These are phyloP conservation scores for Salpingus planirostris DNA, from an alignment of 2,888 invertebrate genomes.

Conservation along the genomic window DNA sequence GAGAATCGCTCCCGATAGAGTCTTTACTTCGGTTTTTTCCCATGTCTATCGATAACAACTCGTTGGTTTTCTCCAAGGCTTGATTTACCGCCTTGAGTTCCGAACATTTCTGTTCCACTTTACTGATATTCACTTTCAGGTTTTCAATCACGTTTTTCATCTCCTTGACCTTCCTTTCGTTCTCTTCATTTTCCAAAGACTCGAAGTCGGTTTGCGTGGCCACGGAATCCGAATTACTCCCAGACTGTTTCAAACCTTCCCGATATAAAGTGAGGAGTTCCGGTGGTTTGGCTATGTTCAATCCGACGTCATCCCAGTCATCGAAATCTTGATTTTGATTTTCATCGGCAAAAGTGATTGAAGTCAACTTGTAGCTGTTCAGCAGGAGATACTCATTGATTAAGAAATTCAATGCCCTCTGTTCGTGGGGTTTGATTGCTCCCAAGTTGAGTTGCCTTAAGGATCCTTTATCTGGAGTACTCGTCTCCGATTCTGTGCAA, in stretches of 20 bases:
- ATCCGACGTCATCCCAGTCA: conserved; percentile 86
- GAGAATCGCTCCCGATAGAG: conserved; percentile 47
- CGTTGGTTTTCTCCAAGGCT: too few relatives aligned
- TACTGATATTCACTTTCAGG: too few relatives aligned
- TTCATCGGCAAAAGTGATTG: conserved; percentile 86
- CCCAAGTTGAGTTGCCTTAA: conserved; percentile 38
- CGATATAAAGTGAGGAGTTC: conserved; percentile 62
- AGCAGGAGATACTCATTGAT: conserved; percentile 77
- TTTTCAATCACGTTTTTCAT: too few relatives aligned
- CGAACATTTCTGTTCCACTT: too few relatives aligned
- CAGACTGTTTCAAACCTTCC: conserved; percentile 46
- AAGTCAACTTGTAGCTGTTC: conserved; percentile 75
- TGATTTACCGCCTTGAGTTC: too few relatives aligned
- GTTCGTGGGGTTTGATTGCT: conserved; percentile 69
- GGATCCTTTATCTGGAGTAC: conserved; percentile 42
- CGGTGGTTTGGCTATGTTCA: conserved; percentile 74
- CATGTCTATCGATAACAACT: too few relatives aligned
- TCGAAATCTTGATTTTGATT: conserved; percentile 87
- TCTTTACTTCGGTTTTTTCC: conserved; percentile 22
- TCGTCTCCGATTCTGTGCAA: conserved; percentile 47
- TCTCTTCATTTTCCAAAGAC: too few relatives aligned
- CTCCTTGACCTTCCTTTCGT: too few relatives aligned
- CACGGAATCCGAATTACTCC: conserved; percentile 34
- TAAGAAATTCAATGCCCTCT: conserved; percentile 74
- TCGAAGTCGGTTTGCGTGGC: conserved; percentile 45